Conservation (phyloP, 1,140 invertebrate genomes). For the Temnothorax longispinosus region DNA sequence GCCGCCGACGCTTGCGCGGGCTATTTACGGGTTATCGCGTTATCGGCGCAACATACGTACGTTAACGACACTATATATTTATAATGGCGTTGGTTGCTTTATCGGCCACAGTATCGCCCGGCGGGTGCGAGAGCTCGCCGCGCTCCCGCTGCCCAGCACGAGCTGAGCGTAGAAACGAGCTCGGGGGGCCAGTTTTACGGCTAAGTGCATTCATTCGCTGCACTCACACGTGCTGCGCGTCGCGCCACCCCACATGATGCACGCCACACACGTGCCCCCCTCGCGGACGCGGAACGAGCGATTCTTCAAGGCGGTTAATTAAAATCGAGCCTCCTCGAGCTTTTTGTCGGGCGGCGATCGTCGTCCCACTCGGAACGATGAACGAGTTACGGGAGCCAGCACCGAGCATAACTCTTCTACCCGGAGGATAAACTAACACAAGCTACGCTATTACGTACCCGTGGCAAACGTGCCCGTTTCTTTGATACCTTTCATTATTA, state of each 20-base stretch:
- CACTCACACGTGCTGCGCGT: slow-evolving; percentile 39
- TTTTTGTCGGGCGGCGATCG: slow-evolving; percentile 3
- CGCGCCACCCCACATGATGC: neutral
- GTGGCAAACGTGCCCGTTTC: neutral
- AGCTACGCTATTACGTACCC: neutral
- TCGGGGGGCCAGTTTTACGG: slow-evolving; percentile 49
- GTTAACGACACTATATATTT: slow-evolving; percentile 56
- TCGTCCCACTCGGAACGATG: neutral
- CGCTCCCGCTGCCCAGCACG: slow-evolving; percentile 17
- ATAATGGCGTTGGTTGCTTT: slow-evolving; percentile 42
- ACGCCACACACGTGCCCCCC: neutral
- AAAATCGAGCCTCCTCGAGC: slow-evolving; percentile 14
- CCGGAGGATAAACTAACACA: neutral
- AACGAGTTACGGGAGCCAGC: neutral
- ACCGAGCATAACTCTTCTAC: neutral
- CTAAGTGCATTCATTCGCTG: slow-evolving; percentile 59
- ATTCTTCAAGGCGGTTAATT: slow-evolving; percentile 22
- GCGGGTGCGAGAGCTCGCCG: neutral
- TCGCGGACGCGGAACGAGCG: neutral
- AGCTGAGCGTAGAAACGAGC: slow-evolving; percentile 18
- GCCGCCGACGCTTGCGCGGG: neutral
- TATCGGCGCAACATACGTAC: slow-evolving; percentile 54
- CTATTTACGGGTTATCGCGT: slow-evolving; percentile 63
- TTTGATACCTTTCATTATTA: neutral
- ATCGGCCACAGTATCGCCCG: slow-evolving; percentile 48